Base-by-base conservation (phyloP, 2,888 invertebrate genomes). In the Villa cingulata region DNA sequence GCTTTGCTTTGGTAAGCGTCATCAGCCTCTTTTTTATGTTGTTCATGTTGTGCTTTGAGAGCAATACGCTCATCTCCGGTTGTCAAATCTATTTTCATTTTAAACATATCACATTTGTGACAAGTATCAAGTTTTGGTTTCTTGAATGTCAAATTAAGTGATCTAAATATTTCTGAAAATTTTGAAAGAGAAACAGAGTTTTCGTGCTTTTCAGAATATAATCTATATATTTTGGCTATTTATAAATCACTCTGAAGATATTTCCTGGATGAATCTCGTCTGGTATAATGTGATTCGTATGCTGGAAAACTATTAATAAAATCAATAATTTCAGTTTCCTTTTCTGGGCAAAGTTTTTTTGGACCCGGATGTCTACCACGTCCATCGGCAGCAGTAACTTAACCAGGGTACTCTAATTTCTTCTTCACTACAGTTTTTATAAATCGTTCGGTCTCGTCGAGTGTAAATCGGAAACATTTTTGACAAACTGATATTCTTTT, bases 401-500 rank as follows among this genome's bases (percentile, higher is more conserved):
- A 18, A 18, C 18, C 38, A 37, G 20, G 16, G 20, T 37, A 36
- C n/a, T 49, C 29, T 15, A 52, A 19, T 49, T 52, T 53, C 45
- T 46, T 50, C 34, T 51, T 54, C 10, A 48, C 46, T 37, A 53
- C 51, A 27, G 43, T 54, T 53, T 52, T 50, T 51, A 52, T 45
- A 44, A 55, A 51, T 48, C 48, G 47, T 29, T 55, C 48, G 17
- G 49, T 41, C 46, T 55, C 54, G 45, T 48, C 53, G 20, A 55
- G 38, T 6, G 52, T 51, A 38, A 42, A 53, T 27, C 42, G 36
- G 39, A 53, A 53, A 47, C 54, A 55, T 47, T 52, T 53, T 49
- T 53, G 49, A 41, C 54, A 55, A 17, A 52, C 53, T 43, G 43
- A 27, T 38, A 55, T 46, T 45, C 49, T 50, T 34, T 52, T 42